phyloP scores from a whole-genome alignment of 2,113 vertebrate genomes.

The Sula dactylatra region DNA sequence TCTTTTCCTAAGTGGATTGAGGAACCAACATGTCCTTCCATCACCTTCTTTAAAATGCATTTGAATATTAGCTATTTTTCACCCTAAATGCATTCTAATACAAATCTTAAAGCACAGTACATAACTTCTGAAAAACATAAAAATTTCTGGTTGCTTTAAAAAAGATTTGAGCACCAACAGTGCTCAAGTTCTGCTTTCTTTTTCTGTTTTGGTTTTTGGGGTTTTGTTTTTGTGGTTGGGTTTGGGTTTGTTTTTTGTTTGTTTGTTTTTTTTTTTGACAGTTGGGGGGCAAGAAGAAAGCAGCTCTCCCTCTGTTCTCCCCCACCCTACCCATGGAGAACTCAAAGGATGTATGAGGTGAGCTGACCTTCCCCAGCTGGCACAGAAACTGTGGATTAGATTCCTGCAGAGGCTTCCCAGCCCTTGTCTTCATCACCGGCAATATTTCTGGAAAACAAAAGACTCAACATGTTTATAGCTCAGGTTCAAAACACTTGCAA shows the following conservation, averaged over 20 bases:
- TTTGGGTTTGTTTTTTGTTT: background rate
- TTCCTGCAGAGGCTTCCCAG: background rate
- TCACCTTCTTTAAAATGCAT: background rate
- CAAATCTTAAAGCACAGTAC: background rate
- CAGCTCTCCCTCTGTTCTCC: background rate
- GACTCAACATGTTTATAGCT: background rate
- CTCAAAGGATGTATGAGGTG: background rate
- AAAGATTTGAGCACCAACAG: background rate
- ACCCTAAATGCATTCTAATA: background rate
- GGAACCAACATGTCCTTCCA: background rate
- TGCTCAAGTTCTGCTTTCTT: background rate
- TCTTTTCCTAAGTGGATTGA: background rate
- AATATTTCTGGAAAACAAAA: background rate
- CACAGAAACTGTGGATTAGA: background rate
- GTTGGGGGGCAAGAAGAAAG: background rate
- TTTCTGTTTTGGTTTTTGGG: background rate
- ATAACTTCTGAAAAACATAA: background rate
- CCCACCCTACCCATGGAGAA: rapidly evolving
- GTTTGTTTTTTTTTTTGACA: background rate
- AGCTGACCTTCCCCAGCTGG: background rate
- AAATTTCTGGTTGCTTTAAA: background rate
- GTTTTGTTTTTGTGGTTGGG: background rate
- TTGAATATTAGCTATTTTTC: background rate
- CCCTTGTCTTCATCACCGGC: background rate
- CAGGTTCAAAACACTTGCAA: background rate